phyloP scores from a whole-genome alignment of 2,888 invertebrate genomes.

The Bruchidius siliquastri region DNA sequence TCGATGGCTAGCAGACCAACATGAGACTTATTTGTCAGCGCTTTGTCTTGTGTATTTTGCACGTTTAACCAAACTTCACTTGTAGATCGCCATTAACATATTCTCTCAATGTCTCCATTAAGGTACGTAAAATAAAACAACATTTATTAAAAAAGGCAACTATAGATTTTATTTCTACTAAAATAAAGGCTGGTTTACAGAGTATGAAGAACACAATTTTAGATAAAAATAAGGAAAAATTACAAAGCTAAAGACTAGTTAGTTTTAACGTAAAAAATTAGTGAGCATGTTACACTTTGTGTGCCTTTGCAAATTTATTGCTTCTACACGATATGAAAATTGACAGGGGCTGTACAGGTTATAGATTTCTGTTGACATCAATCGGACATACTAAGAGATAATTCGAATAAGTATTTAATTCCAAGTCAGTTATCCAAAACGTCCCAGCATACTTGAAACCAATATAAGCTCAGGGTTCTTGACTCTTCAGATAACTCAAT shows the following conservation, averaged over 20 bases:
- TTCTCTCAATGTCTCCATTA: no score
- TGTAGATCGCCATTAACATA: no score
- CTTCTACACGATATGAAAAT: background rate
- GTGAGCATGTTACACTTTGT: background rate
- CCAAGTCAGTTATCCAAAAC: background rate
- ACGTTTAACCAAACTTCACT: no score
- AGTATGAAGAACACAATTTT: conserved; percentile 22
- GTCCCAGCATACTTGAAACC: no score
- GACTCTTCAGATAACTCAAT: no score
- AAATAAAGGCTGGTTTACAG: conserved; percentile 38
- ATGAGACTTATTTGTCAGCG: no score
- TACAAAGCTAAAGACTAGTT: conserved; percentile 43
- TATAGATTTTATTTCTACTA: conserved; percentile 41
- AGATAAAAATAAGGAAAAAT: conserved; percentile 25
- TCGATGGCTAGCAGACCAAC: no score
- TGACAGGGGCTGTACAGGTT: background rate
- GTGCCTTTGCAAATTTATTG: background rate
- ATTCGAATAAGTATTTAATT: background rate
- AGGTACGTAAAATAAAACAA: no score
- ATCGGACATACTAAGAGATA: background rate
- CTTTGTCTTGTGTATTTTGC: no score
- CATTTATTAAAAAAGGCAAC: conserved; percentile 39
- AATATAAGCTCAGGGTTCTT: no score
- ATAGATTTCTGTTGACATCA: background rate
- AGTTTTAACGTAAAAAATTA: conserved; percentile 16